Base-by-base conservation (phyloP, 2,888 invertebrate species). In the Spicauda simplicius region DNA sequence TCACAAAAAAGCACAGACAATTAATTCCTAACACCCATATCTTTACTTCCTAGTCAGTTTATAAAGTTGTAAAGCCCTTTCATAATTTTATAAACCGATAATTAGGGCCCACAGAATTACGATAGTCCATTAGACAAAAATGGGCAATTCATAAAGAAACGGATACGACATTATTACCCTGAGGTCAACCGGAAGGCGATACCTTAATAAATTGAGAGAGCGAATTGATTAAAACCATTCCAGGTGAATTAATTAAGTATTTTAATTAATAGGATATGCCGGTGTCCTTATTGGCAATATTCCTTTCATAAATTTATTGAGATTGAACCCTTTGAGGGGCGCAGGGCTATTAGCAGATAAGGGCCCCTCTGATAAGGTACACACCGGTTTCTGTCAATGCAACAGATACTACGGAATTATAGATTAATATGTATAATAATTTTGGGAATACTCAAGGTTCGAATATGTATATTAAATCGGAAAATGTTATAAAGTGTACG, bases 211-310 rank as follows among this genome's bases (percentile, higher is more conserved):
- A 93, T 93, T 88, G 89, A 84, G 83, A 80, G 79, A 84, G 84
- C 81, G 87, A 91, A 93, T 92, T 93, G 91, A 92, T 92, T 93
- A 92, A 91, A 92, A 87, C 92, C 87, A 90, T 91, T 92, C 81
- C 89, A 92, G 90, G 92, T 93, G 91, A 92, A 93, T 93, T 93
- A 92, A 93, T 93, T 92, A 91, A 91, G 91, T 91, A 92, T 92
- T 90, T 89, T 93, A 92, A 92, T 93, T 93, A 93, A 93, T 93
- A 92, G 90, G 88, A 91, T 91, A 86, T 91, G 82, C 89, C 87
- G 86, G 88, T 85, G 82, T 87, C 88, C 90, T 87, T 92, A 93
- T 93, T 92, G 92, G 87, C 91, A 91, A 93, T 92, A 91, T 90
- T 91, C 91, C 91, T 91, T 93, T 92, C 91, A 90, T 90, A 90